phyloP scores from a whole-genome alignment of 2,113 vertebrate species.

The Cebidichthys violaceus region DNA sequence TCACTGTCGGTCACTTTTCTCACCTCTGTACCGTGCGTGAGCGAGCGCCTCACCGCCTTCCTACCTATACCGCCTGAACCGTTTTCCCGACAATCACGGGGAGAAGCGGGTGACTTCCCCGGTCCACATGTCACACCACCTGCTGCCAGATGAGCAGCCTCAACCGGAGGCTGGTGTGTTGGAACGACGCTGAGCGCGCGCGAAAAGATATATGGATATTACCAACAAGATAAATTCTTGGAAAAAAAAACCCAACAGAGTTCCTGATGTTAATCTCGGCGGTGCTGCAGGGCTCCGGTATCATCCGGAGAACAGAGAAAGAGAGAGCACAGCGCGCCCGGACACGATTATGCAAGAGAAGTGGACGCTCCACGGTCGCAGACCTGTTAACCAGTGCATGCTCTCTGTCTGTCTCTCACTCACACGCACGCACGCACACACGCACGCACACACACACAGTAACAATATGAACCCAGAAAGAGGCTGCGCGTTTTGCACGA shows the following conservation, averaged over 20 bases:
- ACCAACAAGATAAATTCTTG: not conserved
- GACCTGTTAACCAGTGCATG: slow-evolving; percentile 66
- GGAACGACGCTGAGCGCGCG: slow-evolving; percentile 33
- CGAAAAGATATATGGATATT: not conserved
- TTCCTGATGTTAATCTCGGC: no score
- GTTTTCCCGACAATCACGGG: slow-evolving; percentile 18
- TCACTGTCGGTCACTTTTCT: not conserved
- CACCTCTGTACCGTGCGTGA: not conserved
- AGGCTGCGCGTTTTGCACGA: slow-evolving; percentile 54
- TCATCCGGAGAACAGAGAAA: slow-evolving; percentile 16
- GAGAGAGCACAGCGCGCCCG: not conserved
- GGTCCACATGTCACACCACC: slow-evolving; percentile 64
- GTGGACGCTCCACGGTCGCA: slow-evolving; percentile 20
- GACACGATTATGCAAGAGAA: slow-evolving; percentile 32
- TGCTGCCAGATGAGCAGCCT: slow-evolving; percentile 57
- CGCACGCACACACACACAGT: no score
- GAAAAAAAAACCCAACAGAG: not conserved
- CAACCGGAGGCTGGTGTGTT: slow-evolving; percentile 1
- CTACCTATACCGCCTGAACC: not conserved
- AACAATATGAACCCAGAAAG: slow-evolving; percentile 27
- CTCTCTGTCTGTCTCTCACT: not conserved
- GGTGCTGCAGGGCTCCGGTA: not conserved
- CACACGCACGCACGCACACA: not conserved
- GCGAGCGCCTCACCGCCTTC: not conserved
- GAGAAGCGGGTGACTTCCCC: slow-evolving; percentile 25